Base-by-base conservation (phyloP, 2,113 vertebrate species). In the Ciconia maguari region DNA sequence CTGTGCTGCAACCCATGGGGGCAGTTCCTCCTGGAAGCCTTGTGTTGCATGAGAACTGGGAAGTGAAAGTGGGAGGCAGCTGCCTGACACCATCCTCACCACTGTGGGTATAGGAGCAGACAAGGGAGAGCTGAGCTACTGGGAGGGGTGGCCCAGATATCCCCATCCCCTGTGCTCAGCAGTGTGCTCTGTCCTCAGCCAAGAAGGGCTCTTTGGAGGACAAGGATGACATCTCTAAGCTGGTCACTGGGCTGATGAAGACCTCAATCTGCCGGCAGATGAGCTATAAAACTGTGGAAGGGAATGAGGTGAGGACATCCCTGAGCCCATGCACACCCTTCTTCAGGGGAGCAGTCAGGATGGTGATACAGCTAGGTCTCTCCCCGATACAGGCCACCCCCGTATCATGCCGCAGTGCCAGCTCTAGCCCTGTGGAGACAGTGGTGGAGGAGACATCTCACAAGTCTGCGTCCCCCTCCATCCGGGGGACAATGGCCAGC, bases 191-290 rank as follows among this genome's bases (percentile, higher is more conserved):
- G 25, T 29, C 9, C 34, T 68, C 52, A 99, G 99, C 96, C 94
- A 99, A 99, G 94, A 99, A 98, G 80, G 97, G 88, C 55, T 95
- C 98, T 30, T 97, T 76, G 0, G 99, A 99, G 89, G 99, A 99
- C 54, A 99, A 97, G 80, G 99, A 99, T 11, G 99, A 99, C 24
- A 98, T 99, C 94, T 99, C 99, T 66, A 99, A 99, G 91, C 98
- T 99, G 96, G 99, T 99, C 61, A 99, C 98, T 0, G 98, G 99
- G 91, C 98, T 99, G 74, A 98, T 99, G 72, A 99, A 99, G 96
- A 99, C 98, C 13, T 99, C 99, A 3, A 98, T 99, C 94, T 99
- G 98, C 94, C 98, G 98, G 38, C 99, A 99, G 97, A 98, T 99
- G 96, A 99, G 98, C 98, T 98, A 98, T 58, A 99, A 99, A 97